Percentiles rank a stretch among this genome's conserved stretches.
Conservation (phyloP, 2,113 vertebrate genomes). For the Gallinago jamesoni region DNA sequence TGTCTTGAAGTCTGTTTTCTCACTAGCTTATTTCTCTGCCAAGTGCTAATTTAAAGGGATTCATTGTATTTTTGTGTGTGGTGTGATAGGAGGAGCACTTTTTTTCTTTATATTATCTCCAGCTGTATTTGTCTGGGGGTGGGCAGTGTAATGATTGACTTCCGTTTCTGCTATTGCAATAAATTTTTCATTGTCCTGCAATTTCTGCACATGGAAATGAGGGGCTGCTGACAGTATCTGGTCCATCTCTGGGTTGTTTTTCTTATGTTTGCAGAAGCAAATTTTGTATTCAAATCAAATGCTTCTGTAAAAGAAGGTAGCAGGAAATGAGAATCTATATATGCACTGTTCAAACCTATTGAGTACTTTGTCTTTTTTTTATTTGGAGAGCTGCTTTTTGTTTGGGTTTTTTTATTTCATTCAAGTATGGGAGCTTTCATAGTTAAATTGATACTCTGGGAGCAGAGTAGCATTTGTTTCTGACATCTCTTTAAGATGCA, state of each 20-base stretch:
- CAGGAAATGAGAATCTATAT: neutral
- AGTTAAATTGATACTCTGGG: neutral
- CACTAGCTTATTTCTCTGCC: neutral
- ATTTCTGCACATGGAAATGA: neutral
- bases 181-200: neutral
- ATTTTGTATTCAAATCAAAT: neutral
- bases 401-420: neutral
- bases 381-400: neutral
- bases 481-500: neutral
- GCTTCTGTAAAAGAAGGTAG: neutral
- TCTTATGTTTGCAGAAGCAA: neutral
- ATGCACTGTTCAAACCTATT: neutral
- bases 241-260: neutral
- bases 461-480: neutral
- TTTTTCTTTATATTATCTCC: slow-evolving; percentile 4
- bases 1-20: neutral
- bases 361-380: neutral
- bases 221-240: neutral
- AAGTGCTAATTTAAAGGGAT: slow-evolving; percentile 23
- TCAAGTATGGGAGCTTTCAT: neutral
- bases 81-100: neutral
- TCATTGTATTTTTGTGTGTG: slow-evolving; percentile 18
- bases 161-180: neutral
- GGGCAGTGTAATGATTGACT: neutral
- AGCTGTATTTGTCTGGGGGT: slow-evolving; percentile 36